Conservation (phyloP, 2,888 invertebrate species). For the Diachrysia chrysitis region DNA sequence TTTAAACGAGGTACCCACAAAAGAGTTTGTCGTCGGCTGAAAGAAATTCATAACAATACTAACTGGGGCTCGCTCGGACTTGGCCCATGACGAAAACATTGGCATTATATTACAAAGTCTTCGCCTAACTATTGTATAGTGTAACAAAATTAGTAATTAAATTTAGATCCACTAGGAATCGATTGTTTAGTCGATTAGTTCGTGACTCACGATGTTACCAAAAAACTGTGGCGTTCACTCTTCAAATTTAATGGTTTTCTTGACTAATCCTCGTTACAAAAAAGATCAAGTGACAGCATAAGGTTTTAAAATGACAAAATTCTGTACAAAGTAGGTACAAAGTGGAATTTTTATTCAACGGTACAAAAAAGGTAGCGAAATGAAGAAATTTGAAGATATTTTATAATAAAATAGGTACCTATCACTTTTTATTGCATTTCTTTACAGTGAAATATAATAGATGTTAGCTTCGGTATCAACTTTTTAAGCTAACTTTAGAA, state of each 20-base stretch:
- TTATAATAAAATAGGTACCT: neutral
- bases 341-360: neutral
- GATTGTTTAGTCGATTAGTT: constrained; percentile 49
- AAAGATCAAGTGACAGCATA: constrained; percentile 10
- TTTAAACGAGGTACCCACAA: constrained; percentile 65
- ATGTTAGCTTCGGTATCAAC: too few species aligned
- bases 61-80: constrained; percentile 41
- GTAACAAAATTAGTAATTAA: constrained; percentile 51
- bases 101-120: constrained; percentile 57
- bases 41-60: constrained; percentile 75
- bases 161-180: constrained; percentile 44
- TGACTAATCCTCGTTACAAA: constrained; percentile 10
- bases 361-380: neutral
- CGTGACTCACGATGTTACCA: constrained; percentile 39
- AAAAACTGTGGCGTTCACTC: constrained; percentile 31
- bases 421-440: neutral
- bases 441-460: neutral
- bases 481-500: too few species aligned
- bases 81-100: constrained; percentile 61
- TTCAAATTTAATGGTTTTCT: constrained; percentile 14
- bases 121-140: constrained; percentile 41
- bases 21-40: constrained; percentile 65
- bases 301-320: neutral
- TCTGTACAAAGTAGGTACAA: neutral
- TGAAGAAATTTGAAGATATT: neutral